Evolutionary conservation across 2,888 invertebrate genomes (phyloP).

Genomic region (Heliothis peltigera): DNA sequence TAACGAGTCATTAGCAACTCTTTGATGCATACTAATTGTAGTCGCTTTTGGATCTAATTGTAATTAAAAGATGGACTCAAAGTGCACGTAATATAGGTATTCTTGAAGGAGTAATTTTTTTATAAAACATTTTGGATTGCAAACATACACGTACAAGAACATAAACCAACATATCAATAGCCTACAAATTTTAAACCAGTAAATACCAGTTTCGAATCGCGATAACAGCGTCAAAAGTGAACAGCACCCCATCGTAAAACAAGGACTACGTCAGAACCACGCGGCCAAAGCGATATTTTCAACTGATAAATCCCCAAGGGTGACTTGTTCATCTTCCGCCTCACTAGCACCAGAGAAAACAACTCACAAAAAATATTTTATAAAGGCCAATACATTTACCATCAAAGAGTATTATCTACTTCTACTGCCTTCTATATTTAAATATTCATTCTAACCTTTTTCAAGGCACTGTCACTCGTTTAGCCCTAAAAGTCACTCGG

Average conservation of each 20-base stretch:
- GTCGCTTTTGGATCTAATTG: conserved; percentile 65
- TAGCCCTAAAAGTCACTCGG: conserved; percentile 73
- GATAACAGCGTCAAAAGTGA: conserved; percentile 26
- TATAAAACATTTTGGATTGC: no score
- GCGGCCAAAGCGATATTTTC: conserved; percentile 63
- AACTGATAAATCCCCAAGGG: conserved; percentile 66
- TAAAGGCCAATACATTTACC: conserved; percentile 57
- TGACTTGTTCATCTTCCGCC: conserved; percentile 72
- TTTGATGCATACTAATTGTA: conserved; percentile 82
- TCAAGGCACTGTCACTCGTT: conserved; percentile 65
- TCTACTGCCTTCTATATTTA: conserved; percentile 66
- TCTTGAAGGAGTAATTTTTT: background rate
- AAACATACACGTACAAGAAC: background rate
- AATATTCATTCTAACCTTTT: conserved; percentile 76
- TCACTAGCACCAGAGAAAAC: conserved; percentile 64
- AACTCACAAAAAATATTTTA: conserved; percentile 60
- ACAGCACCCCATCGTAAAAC: conserved; percentile 35
- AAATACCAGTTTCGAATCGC: conserved; percentile 19
- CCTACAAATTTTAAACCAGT: background rate
- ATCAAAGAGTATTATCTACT: conserved; percentile 64
- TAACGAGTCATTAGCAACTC: conserved; percentile 78
- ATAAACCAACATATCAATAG: no score
- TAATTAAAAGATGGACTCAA: conserved; percentile 63
- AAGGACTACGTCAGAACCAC: conserved; percentile 39
- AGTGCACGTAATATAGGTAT: conserved; percentile 28